Evolutionary conservation across 1,140 invertebrate genomes (phyloP), one percentile per base, ranked within the genome.

Genomic region (Drosophila obscura): DNA sequence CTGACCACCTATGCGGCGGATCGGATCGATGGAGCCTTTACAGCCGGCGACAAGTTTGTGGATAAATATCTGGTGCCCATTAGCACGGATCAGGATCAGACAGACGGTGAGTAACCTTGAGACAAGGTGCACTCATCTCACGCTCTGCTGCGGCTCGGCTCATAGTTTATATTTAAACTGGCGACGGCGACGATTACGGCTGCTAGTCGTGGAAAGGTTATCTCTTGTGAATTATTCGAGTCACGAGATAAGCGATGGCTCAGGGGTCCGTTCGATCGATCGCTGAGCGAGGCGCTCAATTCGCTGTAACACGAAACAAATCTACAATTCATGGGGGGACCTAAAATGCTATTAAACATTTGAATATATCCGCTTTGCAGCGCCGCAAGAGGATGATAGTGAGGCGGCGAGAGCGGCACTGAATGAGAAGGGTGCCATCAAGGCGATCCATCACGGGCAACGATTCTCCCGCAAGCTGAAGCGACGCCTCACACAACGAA

Each of bases 1-100:
- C 94, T 96, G 43, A 95, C 95, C 0, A 94, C 94, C 3, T 94
- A 94, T 51, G 96, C 96, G 0, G 95, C 94, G 2, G 94, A 94
- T 45, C 94, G 93, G 19, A 90, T 96, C 6, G 95, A 96, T 79
- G 94, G 94, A 22, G 96, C 95, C 2, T 92, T 97, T 6, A 94
- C 94, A 73, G 94, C 94, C 19, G 96, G 96, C 44, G 96, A 96
- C 80, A 94, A 95, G 80, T 96, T 96, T 74, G 95, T 97, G 24
- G 96, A 97, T 92, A 96, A 94, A 92, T 96, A 96, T 85, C 92
- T 97, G 57, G 66, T 90, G 51, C 95, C 96, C 16, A 94, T 94
- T 13, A 94, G 94, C 8, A 78, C 68, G 81, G 92, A 93, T 5
- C 92, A 94, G 56, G 94, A 96, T 79, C 94, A 94, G 57, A 84